Evolutionary conservation across 2,797 vertebrate species (phyloP).

Genomic region (Micropoecilia bifurca): DNA sequence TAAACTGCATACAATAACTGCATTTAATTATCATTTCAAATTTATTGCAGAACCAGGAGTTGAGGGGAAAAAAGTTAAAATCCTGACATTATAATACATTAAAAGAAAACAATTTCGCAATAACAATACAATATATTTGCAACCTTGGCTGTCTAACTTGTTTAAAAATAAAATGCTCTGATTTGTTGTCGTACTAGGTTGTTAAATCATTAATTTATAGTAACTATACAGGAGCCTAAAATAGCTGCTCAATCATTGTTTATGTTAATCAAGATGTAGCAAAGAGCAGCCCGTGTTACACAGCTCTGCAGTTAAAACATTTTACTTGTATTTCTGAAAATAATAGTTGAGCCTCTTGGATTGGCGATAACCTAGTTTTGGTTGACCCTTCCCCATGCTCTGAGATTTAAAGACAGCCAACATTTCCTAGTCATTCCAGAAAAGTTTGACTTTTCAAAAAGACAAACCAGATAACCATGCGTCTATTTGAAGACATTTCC

Average conservation of each 20-base stretch:
- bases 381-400: background rate
- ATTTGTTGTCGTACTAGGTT: background rate
- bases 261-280: background rate
- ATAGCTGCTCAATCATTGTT: background rate
- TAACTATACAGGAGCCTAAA: background rate
- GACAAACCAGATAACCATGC: background rate
- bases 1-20: too few species aligned
- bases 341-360: background rate
- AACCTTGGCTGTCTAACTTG: background rate
- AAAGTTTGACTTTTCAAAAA: background rate
- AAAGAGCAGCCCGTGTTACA: background rate
- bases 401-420: background rate
- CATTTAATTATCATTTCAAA: too few species aligned
- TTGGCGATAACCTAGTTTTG: background rate
- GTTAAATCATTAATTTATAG: background rate
- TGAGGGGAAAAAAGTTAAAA: too few species aligned
- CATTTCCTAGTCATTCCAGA: background rate
- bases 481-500: background rate
- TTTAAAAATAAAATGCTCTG: background rate
- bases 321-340: background rate
- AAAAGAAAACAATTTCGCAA: too few species aligned
- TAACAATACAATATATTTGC: too few species aligned
- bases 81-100: too few species aligned
- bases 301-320: background rate
- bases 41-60: too few species aligned